phyloP scores from a whole-genome alignment of 2,797 vertebrate species.

The Gambelia wislizenii region DNA sequence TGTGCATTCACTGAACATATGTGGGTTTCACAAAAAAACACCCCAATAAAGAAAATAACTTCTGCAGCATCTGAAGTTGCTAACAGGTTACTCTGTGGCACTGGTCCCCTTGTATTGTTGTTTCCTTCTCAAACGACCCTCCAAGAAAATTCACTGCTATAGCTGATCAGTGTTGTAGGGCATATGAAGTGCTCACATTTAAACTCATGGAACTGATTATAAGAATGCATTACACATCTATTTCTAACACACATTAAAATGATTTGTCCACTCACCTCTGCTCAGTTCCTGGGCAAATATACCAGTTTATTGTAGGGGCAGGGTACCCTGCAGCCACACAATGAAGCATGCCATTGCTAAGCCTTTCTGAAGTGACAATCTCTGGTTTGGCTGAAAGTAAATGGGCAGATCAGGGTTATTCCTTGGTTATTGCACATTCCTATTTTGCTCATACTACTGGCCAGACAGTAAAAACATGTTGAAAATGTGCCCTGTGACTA shows the following conservation, averaged over 20 bases:
- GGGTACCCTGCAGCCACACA: conserved; percentile 94
- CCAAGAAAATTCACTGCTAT: neutral
- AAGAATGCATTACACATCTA: neutral
- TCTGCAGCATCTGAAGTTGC: neutral
- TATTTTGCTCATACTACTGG: conserved; percentile 18
- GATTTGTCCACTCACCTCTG: conserved; percentile 84
- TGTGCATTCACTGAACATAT: neutral
- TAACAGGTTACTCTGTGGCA: neutral
- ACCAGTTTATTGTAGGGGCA: conserved; percentile 93
- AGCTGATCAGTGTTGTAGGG: neutral
- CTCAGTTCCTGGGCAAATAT: conserved; percentile 90
- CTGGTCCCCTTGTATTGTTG: neutral
- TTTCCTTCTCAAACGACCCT: neutral
- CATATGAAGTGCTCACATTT: neutral
- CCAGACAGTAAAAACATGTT: neutral
- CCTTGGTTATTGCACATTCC: conserved; percentile 24
- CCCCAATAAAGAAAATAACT: neutral
- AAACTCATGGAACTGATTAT: neutral
- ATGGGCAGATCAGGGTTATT: conserved; percentile 20
- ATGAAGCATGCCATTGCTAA: conserved; percentile 88
- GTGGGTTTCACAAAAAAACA: neutral
- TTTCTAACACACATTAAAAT: neutral
- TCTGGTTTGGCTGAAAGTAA: conserved; percentile 89
- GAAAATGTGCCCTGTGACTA: neutral
- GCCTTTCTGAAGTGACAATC: conserved; percentile 88